phyloP scores from a whole-genome alignment of 2,888 invertebrate species.

The Leptinotarsa juncta region DNA sequence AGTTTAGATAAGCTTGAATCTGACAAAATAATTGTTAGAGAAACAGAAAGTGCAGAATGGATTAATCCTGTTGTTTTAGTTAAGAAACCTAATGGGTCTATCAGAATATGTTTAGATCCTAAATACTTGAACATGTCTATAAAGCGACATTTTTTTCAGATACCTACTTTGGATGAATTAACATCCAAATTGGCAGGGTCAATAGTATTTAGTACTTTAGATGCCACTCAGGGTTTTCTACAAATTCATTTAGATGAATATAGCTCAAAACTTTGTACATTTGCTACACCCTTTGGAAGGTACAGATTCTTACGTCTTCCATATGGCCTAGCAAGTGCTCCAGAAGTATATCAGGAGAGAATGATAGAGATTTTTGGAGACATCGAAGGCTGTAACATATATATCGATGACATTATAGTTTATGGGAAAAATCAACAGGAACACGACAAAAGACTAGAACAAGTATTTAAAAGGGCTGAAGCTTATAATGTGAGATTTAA shows the following conservation, averaged over 20 bases:
- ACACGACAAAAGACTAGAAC: slow-evolving; percentile 33
- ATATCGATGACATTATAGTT: slow-evolving; percentile 41
- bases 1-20: too few species aligned
- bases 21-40: too few species aligned
- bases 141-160: too few species aligned
- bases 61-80: too few species aligned
- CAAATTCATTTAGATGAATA: neutral
- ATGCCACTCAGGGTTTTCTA: neutral
- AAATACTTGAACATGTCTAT: too few species aligned
- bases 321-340: slow-evolving; percentile 9
- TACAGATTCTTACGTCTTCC: too few species aligned
- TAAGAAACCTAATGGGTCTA: too few species aligned
- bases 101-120: too few species aligned
- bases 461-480: slow-evolving; percentile 22
- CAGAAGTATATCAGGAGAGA: slow-evolving; percentile 39
- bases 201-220: neutral
- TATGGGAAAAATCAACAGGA: slow-evolving; percentile 25
- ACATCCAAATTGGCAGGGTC: neutral
- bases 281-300: neutral
- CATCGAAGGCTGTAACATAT: neutral
- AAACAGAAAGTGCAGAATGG: too few species aligned
- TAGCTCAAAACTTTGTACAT: neutral
- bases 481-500: slow-evolving; percentile 44
- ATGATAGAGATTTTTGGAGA: slow-evolving; percentile 38
- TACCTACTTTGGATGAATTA: too few species aligned